Evolutionary conservation across 1,140 invertebrate species (phyloP).

Genomic region (Hetaerina americana): DNA sequence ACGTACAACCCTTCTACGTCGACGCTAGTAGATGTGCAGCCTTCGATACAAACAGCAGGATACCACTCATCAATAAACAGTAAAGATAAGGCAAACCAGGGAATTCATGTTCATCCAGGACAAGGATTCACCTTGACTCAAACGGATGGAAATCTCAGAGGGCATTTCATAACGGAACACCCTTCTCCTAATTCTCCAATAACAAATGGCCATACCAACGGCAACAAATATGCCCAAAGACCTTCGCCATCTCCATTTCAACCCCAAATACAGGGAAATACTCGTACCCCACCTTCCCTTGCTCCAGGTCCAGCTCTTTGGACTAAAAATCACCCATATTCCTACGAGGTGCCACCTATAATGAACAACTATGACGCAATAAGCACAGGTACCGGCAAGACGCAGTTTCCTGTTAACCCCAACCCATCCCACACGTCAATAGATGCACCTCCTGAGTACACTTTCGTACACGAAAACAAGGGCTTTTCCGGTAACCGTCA

Average conservation of each 20-base stretch:
- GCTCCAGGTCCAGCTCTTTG: background rate
- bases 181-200: background rate
- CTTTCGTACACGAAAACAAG: background rate
- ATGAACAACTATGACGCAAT: background rate
- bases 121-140: background rate
- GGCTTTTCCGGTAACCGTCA: constrained; percentile 7
- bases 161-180: background rate
- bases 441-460: background rate
- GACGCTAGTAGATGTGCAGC: background rate
- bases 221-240: background rate
- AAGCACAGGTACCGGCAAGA: background rate
- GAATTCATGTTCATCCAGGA: background rate
- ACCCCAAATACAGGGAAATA: background rate
- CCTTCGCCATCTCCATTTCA: background rate
- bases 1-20: background rate
- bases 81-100: background rate
- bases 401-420: background rate
- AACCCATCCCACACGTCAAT: background rate
- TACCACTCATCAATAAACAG: background rate
- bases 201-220: too few relatives aligned
- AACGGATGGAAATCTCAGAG: background rate
- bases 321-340: background rate
- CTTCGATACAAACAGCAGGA: background rate
- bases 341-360: background rate
- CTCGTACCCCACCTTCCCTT: background rate